These are phyloP conservation scores for Marcusenius ussheri DNA, from an alignment of 2,113 vertebrate genomes.

Conservation along the genomic window DNA sequence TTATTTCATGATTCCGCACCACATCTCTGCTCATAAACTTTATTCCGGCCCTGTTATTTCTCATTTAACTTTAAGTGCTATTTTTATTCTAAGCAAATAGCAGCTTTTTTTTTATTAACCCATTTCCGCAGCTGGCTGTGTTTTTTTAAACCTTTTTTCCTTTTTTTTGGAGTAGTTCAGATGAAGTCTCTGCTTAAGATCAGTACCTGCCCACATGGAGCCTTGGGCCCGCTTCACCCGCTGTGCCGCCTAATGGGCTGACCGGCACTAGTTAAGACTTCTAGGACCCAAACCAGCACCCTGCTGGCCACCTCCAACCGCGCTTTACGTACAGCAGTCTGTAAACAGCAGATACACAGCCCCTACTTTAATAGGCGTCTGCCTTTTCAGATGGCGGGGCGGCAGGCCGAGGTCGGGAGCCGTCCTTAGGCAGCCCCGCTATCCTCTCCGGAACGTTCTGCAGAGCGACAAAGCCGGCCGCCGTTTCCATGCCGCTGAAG, in stretches of 20 bases:
- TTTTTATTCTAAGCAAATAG: not conserved
- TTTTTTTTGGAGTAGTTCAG: not conserved
- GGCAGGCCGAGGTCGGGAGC: not conserved
- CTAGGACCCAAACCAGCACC: not conserved
- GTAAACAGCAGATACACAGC: not conserved
- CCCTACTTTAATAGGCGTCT: not conserved
- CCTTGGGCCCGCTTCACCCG: not conserved
- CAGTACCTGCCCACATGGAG: not conserved
- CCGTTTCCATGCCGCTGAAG: not conserved
- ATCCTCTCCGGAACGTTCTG: not conserved
- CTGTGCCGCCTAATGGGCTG: too few species aligned
- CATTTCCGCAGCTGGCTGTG: not conserved
- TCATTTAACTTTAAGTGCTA: not conserved
- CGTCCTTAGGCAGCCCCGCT: not conserved
- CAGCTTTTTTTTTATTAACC: not conserved
- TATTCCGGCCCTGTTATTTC: not conserved
- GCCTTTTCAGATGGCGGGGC: not conserved
- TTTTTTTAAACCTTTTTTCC: not conserved
- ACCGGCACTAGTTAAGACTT: too few species aligned
- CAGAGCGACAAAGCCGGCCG: not conserved
- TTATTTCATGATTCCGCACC: not conserved
- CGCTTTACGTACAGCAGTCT: not conserved
- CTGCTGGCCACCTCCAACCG: not conserved
- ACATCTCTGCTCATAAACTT: not conserved
- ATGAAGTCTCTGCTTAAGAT: not conserved